Base-by-base conservation (phyloP, 2,888 invertebrate genomes). In the Prosopocoilus inquinatus region DNA sequence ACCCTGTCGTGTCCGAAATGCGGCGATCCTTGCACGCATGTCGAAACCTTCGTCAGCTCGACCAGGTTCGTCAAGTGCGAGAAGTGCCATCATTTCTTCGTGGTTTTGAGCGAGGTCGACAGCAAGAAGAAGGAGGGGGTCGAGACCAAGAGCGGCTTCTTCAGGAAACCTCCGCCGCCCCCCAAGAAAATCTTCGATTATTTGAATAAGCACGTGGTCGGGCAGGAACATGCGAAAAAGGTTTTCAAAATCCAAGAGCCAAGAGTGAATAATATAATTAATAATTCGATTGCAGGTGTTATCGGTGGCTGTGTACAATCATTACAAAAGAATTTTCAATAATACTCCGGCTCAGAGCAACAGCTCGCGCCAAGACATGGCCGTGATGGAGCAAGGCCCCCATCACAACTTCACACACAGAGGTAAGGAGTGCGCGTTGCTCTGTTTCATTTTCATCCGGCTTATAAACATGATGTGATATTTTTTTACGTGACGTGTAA, bases 291-390 rank as follows among this genome's bases (percentile, higher is more conserved):
- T 70, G 35, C 55, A 77, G 77, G 96, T 97, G 36, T 81, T 99
- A 35, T 90, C 97, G 0, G 98, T 98, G 34, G 97, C 98, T 9
- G 98, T 99, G 1, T 99, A 99, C 80, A 97, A 98, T 80, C 99
- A 99, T 76, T 99, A 98, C 79, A 97, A 98, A 80, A 83, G 98
- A 69, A 94, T 99, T 71, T 93, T 92, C 77, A 95, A 97, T 78
- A 97, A 97, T 79, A 83, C 92, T 57, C 88, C 87, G 65, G 82
- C 76, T 73, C 78, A 76, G 59, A 76, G 62, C 34, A 69, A 60
- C 41, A 67, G 61, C 52, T 43, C 68, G 36, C 67, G 80, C 35
- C 79, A 79, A 61, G 80, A 81, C 64, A 76, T 78, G 67, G 78
- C 79, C 51, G 77, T 85, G 58, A 80, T 84, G 61, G 85, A 86